phyloP scores from a whole-genome alignment of 2,888 invertebrate genomes.

The Operophtera brumata region DNA sequence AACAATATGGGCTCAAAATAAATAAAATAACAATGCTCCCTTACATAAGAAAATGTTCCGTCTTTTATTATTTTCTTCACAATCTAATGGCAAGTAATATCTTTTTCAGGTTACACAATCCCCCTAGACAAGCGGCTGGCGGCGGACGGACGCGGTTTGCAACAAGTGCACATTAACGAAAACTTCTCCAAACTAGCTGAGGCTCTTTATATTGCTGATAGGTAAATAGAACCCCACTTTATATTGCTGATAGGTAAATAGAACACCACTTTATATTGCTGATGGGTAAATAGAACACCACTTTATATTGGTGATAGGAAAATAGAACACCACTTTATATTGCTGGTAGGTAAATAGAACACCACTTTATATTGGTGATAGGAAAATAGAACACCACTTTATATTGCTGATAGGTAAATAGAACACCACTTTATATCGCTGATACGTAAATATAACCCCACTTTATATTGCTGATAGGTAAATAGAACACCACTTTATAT shows the following conservation, averaged over 20 bases:
- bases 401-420: no score
- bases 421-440: no score
- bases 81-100: no score
- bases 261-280: no score
- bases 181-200: conserved; percentile 99
- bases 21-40: no score
- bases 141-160: conserved; percentile 98
- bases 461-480: conserved; percentile 94
- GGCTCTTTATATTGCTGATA: conserved; percentile 97
- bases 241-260: no score
- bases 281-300: no score
- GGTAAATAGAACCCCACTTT: conserved; percentile 1
- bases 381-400: no score
- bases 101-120: conserved; percentile 91
- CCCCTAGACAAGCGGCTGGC: conserved; percentile 98
- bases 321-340: conserved; percentile 85
- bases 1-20: no score
- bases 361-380: neutral
- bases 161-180: conserved; percentile 98
- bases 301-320: no score
- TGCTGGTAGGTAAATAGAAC: conserved; percentile 83
- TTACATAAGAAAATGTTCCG: no score
- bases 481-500: neutral
- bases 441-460: no score
- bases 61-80: neutral